phyloP scores from a whole-genome alignment of 2,797 vertebrate species.

The Petrocephalus sullivani region DNA sequence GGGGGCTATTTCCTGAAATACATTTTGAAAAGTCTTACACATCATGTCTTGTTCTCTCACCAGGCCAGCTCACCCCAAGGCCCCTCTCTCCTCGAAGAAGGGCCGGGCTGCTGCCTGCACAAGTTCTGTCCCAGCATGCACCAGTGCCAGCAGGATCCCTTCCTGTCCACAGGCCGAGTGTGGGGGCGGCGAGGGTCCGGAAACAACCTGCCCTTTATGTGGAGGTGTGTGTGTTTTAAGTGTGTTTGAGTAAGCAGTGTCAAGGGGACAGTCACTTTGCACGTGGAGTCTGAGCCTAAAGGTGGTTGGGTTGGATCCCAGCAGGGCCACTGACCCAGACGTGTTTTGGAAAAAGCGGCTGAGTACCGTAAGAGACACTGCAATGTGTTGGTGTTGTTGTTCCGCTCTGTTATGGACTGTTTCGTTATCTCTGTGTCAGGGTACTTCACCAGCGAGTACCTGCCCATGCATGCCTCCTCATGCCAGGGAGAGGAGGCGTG shows the following conservation, averaged over 20 bases:
- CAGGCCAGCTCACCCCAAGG: constrained; percentile 25
- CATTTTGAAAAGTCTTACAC: neutral
- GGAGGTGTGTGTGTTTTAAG: constrained; percentile 30
- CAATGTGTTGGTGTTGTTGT: neutral
- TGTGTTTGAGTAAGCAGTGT: neutral
- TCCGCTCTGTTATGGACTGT: neutral
- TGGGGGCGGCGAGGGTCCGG: constrained; percentile 11
- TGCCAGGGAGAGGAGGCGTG: constrained; percentile 53
- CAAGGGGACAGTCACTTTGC: neutral
- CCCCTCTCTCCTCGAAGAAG: constrained; percentile 27
- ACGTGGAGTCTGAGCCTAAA: neutral
- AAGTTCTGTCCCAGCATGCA: neutral
- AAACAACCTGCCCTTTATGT: constrained; percentile 44
- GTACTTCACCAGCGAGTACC: constrained; percentile 45
- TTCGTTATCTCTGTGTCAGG: constrained; percentile 37
- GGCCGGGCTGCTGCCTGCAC: constrained; percentile 14
- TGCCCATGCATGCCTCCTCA: constrained; percentile 52
- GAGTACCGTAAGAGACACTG: neutral
- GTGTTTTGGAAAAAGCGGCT: neutral
- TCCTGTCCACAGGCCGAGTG: neutral
- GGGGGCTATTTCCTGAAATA: neutral
- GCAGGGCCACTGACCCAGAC: neutral
- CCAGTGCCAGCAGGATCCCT: neutral
- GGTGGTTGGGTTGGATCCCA: neutral
- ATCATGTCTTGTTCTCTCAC: neutral